Conservation (phyloP, 2,113 vertebrate species). For the Bujurquina vittata region DNA sequence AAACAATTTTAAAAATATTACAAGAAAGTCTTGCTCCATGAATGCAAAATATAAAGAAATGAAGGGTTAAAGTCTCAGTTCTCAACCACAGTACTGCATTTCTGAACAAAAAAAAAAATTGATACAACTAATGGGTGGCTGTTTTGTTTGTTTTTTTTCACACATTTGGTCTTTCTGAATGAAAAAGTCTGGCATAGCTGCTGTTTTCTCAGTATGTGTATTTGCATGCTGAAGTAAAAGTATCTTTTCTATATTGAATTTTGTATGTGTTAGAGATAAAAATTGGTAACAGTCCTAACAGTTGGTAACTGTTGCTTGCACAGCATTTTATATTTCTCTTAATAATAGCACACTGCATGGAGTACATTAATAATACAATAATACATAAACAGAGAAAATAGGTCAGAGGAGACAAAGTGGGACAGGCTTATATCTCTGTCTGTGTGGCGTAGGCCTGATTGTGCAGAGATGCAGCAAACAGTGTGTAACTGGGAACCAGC, state of each 20-base stretch:
- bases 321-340: background rate
- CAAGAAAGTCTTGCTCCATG: background rate
- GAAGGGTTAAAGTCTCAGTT: too few relatives aligned
- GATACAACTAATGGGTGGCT: background rate
- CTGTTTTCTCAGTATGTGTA: too few relatives aligned
- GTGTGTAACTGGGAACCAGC: constrained; percentile 85
- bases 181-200: too few relatives aligned
- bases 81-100: too few relatives aligned
- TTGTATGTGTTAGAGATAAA: too few relatives aligned
- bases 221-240: too few relatives aligned
- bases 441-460: constrained; percentile 81
- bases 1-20: too few relatives aligned
- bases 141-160: too few relatives aligned
- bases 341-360: background rate
- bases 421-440: background rate
- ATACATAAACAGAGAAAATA: background rate
- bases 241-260: too few relatives aligned
- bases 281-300: too few relatives aligned
- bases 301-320: too few relatives aligned
- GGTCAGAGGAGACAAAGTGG: background rate
- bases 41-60: background rate
- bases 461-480: constrained; percentile 84
- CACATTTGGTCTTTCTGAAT: too few relatives aligned
- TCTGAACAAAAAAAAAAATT: background rate
- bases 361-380: background rate